Conservation (phyloP, 2,888 invertebrate genomes). For the Nudaria mundana region DNA sequence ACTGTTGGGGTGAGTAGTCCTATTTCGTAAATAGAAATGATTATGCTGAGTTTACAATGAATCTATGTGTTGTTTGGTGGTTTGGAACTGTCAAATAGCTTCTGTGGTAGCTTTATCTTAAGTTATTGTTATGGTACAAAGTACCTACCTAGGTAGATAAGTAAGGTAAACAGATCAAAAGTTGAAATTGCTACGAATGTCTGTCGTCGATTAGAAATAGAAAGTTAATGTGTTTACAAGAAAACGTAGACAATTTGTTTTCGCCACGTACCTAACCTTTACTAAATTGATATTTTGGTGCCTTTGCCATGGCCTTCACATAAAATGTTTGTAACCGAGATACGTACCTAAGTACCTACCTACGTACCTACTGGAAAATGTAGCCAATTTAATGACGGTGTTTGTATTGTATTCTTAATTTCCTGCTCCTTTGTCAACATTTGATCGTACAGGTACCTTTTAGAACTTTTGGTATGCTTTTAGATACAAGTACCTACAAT, state of each 20-base stretch:
- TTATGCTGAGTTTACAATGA: slow-evolving; percentile 4
- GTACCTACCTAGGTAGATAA: background rate
- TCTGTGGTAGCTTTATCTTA: background rate
- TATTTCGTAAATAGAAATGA: slow-evolving; percentile 22
- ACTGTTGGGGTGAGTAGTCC: slow-evolving; percentile 47
- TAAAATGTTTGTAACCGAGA: background rate
- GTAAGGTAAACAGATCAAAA: background rate
- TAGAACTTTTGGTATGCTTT: no score
- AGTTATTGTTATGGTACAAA: background rate
- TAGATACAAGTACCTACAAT: no score
- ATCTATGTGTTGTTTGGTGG: background rate
- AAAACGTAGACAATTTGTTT: background rate
- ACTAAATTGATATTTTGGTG: no score
- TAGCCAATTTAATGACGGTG: no score
- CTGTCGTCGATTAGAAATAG: background rate
- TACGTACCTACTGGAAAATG: no score
- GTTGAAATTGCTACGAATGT: background rate
- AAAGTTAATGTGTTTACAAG: background rate
- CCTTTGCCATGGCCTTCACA: no score
- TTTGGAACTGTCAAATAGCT: background rate
- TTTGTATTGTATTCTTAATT: no score
- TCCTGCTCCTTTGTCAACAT: no score
- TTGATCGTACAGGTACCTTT: no score
- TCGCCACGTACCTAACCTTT: no score
- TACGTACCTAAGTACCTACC: no score